phyloP scores from a whole-genome alignment of 1,140 invertebrate genomes.

The Papilio machaon region DNA sequence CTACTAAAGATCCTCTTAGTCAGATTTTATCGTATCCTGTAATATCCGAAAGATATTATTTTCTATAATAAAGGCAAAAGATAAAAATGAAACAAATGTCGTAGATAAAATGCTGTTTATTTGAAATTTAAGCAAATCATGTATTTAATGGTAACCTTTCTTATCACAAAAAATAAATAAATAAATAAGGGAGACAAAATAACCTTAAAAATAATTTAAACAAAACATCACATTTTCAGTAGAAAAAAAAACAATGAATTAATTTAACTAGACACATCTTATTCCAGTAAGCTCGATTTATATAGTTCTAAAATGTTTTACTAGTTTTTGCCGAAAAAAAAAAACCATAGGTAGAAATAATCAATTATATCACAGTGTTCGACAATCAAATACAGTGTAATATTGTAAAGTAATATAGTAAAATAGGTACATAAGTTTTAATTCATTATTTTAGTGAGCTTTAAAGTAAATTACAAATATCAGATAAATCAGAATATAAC shows the following conservation, averaged over 20 bases:
- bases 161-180: constrained; percentile 25
- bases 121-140: constrained; percentile 32
- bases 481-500: background rate
- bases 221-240: constrained; percentile 6
- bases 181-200: background rate
- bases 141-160: constrained; percentile 33
- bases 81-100: constrained; percentile 3
- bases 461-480: constrained; percentile 24
- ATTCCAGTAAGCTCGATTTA: constrained; percentile 37
- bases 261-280: constrained; percentile 38
- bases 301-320: constrained; percentile 26
- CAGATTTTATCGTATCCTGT: too few species aligned
- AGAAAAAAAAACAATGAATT: constrained; percentile 16
- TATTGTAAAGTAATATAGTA: constrained; percentile 39
- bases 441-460: constrained; percentile 30
- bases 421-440: constrained; percentile 26
- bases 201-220: constrained; percentile 11
- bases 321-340: constrained; percentile 27
- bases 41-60: background rate
- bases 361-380: constrained; percentile 36
- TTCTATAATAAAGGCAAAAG: background rate
- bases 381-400: constrained; percentile 36
- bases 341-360: constrained; percentile 21
- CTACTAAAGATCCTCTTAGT: too few species aligned
- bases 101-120: constrained; percentile 33